Conservation (phyloP, 37 sponge, comb jelly and placozoan species). For the Mnemiopsis leidyi region DNA sequence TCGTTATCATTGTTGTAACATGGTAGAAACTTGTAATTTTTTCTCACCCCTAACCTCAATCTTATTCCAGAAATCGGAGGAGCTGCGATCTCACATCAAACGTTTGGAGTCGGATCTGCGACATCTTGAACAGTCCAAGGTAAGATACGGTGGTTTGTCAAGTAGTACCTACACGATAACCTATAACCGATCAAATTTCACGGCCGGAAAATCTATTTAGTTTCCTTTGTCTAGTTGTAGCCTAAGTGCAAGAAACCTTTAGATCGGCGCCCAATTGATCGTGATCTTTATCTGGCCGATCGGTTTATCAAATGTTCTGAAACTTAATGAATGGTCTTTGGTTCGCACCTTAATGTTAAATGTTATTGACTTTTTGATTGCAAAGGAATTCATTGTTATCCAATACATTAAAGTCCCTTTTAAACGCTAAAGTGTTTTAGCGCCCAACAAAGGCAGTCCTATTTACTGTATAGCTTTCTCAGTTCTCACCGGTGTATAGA, state of each 20-base stretch:
- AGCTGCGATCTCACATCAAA: conserved; percentile 53
- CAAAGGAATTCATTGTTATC: neutral
- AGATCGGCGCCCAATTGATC: too few species aligned
- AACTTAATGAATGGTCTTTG: too few species aligned
- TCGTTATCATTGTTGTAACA: too few species aligned
- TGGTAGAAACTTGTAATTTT: too few species aligned
- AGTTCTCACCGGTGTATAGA: neutral
- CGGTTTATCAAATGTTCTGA: too few species aligned
- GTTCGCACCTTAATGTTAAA: neutral
- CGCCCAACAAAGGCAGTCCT: neutral
- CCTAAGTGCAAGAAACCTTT: too few species aligned
- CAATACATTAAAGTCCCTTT: neutral
- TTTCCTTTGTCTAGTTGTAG: too few species aligned
- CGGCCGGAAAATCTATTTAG: too few species aligned
- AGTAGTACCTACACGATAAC: too few species aligned
- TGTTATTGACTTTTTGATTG: neutral
- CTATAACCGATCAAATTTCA: too few species aligned
- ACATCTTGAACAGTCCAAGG: conserved; percentile 43
- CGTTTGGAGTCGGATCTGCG: conserved; percentile 29
- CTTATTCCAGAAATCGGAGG: conserved; percentile 59
- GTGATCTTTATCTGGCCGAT: too few species aligned
- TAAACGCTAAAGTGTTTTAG: neutral
- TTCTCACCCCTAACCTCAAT: too few species aligned
- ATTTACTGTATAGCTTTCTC: neutral
- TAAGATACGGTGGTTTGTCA: neutral